Evolutionary conservation across 2,888 invertebrate species (phyloP).

Genomic region (Lutraria lutraria): DNA sequence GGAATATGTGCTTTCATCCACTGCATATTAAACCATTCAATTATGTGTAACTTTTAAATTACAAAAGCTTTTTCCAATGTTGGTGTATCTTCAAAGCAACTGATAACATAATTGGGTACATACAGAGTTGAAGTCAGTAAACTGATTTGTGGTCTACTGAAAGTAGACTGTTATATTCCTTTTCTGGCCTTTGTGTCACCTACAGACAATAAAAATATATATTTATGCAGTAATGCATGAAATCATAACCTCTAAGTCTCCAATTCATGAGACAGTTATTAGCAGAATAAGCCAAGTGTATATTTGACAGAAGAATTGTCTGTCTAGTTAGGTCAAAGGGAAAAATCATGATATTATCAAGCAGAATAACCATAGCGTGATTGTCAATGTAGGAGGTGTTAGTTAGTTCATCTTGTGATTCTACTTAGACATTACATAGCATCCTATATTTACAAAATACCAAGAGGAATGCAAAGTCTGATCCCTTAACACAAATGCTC

Average conservation of each 20-base stretch:
- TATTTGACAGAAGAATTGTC: conserved; percentile 9
- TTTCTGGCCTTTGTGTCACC: not conserved
- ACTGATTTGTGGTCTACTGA: not conserved
- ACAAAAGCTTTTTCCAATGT: no score
- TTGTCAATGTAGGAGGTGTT: not conserved
- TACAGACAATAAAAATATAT: not conserved
- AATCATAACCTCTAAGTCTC: not conserved
- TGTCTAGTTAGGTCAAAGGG: not conserved
- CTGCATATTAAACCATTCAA: no score
- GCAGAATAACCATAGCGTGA: not conserved
- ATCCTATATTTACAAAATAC: no score
- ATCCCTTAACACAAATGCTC: no score
- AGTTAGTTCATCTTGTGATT: not conserved
- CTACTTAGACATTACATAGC: not conserved
- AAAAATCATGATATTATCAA: not conserved
- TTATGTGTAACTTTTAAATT: no score
- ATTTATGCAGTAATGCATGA: not conserved
- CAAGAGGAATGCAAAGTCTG: no score
- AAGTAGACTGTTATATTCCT: not conserved
- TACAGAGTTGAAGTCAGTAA: not conserved
- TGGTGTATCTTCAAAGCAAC: no score
- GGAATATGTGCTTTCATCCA: no score
- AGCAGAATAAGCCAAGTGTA: not conserved
- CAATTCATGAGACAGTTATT: not conserved
- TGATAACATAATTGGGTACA: no score